Evolutionary conservation across 2,888 invertebrate genomes (phyloP).

Genomic region (Spisula subtruncata): DNA sequence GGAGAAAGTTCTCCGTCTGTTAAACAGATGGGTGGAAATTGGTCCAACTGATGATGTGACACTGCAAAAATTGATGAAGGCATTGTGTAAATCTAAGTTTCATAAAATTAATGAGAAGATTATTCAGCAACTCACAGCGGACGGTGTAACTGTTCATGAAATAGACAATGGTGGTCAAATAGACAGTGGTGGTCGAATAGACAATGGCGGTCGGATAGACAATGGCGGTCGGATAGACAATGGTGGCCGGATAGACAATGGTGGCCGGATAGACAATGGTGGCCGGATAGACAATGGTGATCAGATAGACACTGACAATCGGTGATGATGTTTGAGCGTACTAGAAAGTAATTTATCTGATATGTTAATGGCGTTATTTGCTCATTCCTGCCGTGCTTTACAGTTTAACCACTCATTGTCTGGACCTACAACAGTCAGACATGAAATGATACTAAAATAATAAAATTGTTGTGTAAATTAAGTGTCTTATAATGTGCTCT

Average conservation of each 20-base stretch:
- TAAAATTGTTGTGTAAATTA: too few species aligned
- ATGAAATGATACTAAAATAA: too few species aligned
- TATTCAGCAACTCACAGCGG: not conserved
- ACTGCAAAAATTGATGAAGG: not conserved
- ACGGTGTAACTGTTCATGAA: not conserved
- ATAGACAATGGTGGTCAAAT: not conserved
- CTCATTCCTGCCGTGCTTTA: too few species aligned
- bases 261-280: not conserved
- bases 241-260: not conserved
- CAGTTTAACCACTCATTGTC: too few species aligned
- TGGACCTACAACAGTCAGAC: too few species aligned
- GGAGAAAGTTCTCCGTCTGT: not conserved
- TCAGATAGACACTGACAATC: not conserved
- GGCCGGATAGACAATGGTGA: not conserved
- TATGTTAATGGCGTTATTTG: too few species aligned
- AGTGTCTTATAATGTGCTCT: too few species aligned
- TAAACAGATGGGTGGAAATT: slow-evolving; percentile 9
- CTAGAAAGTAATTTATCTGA: too few species aligned
- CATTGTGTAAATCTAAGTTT: not conserved
- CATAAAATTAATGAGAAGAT: not conserved
- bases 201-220: not conserved
- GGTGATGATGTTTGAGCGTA: too few species aligned
- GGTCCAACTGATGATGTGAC: not conserved
- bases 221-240: not conserved
- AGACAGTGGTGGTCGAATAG: not conserved